Evolutionary conservation across 2,888 invertebrate genomes (phyloP), one percentile per base, ranked within the genome.

Genomic region (Drosophila helvetica): DNA sequence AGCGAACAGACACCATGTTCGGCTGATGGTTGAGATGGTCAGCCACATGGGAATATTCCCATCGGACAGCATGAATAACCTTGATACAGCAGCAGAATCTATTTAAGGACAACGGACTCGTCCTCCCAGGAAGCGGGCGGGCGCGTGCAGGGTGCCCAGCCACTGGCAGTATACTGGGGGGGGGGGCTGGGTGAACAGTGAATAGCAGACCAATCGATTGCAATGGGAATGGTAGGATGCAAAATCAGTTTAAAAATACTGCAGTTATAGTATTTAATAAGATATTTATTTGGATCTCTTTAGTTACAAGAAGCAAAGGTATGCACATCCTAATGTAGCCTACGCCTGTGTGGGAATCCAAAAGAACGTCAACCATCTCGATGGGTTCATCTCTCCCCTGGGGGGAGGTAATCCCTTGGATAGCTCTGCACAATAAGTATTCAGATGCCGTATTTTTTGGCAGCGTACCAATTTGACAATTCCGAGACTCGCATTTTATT

Each of bases 51-150:
- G 22, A 48, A 53, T 17, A 67, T 55, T 55, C 53, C 51, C 61
- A 56, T 74, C 50, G 79, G 68, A 54, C 58, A 42, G 61, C 67
- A 70, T 74, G 71, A 74, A 81, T 71, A 81, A 77, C 87, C 85
- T 81, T 85, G 82, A 81, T 85, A 52, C 55, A 56, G 48, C 50
- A 66, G 57, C 47, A 61, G 60, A 65, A 67, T 77, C 70, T 77
- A 75, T 81, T 80, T 75, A 58, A 71, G 75, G 63, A 68, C 68
- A 50, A 56, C 43, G 38, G 68, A 56, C 57, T 55, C 42, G 19
- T 33, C 38, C 38, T n/a, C 25, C 19, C 50, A 25, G 33, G 12
- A 33, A 4, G 12, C 22, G 33, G 12, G 33, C 30, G 10, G 4
- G 12, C 8, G 15, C 1, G 17, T 17, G 7, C 17, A 54, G 46